Evolutionary conservation across 2,888 invertebrate genomes (phyloP), one percentile per base, ranked within the genome.

Genomic region (Allygus modestus): DNA sequence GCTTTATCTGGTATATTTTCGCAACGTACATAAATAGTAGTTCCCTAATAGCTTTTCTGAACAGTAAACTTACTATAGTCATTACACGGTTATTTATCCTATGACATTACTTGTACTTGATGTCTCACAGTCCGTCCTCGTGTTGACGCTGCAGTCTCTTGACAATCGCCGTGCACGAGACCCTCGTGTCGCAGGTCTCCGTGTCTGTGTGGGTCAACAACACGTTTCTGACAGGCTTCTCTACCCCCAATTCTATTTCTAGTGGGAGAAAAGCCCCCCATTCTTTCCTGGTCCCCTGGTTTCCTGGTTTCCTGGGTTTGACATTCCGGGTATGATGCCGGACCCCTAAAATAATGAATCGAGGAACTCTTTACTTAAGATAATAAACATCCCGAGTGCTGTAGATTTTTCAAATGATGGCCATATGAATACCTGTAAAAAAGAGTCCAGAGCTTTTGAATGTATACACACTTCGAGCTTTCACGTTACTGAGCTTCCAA

Each of bases 141-240:
- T 73, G 73, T 23, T 20, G 1, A 0, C 31, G 37, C 41, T 73
- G 73, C 20, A 73, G n/a, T 1, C 11, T 17, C 41, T 20, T 37
- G 20, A 43, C 41, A 0, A 28, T 17, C 31, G n/a, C 73, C 9
- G 1, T 41, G 31, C 73, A 73, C 0, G 37, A 5, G 2, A 28
- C 73, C 23, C 9, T 37, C 11, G 41, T 41, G 41, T 23, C 41
- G 20, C 73, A 73, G 9, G 11, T 15, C 11, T 73, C 73, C 4
- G 73, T 41, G 41, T 73, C 73, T 1, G 73, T 73, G 41, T 73
- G 43, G 1, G 73, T 37, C 17, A 73, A 28, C 1, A 37, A 20
- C 0, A 73, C 73, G 26, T 73, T 33, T 4, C 2, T 20, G 15
- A 73, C 41, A 11, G 73, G 73, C 37, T n/a, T 20, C 7, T 41